phyloP scores from a whole-genome alignment of 2,888 invertebrate genomes.

The Enchytraeus crypticus region DNA sequence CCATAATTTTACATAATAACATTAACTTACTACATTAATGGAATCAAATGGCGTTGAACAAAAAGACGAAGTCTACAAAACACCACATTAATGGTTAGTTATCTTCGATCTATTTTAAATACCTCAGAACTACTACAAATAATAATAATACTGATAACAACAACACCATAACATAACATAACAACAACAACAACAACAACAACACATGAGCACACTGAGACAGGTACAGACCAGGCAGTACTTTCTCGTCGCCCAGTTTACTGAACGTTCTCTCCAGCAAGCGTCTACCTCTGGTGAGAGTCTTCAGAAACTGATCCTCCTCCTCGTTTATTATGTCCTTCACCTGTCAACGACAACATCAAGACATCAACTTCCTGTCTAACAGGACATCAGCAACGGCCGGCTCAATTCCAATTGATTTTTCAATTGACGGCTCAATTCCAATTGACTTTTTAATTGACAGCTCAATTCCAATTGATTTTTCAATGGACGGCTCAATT shows the following conservation, averaged over 20 bases:
- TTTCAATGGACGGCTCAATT: too few species aligned
- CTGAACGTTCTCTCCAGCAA: conserved; percentile 80
- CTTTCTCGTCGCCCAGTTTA: conserved; percentile 63
- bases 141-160: background rate
- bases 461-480: too few species aligned
- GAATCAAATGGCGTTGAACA: background rate
- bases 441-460: too few species aligned
- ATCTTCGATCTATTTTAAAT: background rate
- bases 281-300: conserved; percentile 77
- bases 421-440: background rate
- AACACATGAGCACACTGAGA: background rate
- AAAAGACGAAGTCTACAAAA: background rate
- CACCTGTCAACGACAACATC: conserved; percentile 33
- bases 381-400: too few species aligned
- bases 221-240: conserved; percentile 68
- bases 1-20: too few species aligned
- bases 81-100: background rate
- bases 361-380: background rate
- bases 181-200: background rate
- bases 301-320: conserved; percentile 93
- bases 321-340: conserved; percentile 95
- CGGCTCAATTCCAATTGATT: background rate
- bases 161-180: background rate
- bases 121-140: background rate
- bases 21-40: too few species aligned